Base-by-base conservation (phyloP, 2,888 invertebrate species). In the Helleia helle region DNA sequence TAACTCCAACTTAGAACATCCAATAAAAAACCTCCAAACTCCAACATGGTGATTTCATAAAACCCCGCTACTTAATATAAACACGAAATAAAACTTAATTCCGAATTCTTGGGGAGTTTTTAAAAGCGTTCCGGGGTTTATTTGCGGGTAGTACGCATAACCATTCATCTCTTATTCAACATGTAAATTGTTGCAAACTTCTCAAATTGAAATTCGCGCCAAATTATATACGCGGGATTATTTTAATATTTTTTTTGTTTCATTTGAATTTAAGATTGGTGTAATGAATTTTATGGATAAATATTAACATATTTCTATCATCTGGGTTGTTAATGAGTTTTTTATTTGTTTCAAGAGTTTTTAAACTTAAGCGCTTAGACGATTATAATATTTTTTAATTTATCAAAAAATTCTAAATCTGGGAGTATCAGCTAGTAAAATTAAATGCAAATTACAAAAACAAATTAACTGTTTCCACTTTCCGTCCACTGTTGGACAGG, bases 151-250 rank as follows among this genome's bases (percentile, higher is more conserved):
- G n/a, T n/a, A n/a, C n/a, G n/a, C n/a, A 40, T 40, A 40, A 64
- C 62, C 56, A 60, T 62, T 58, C 56, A 65, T 65, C 69, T 63
- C 59, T 65, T 69, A 76, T 76, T 76, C 75, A 71, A 63, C 65
- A 75, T 77, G 75, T 73, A 79, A 80, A 77, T 79, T 76, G 70
- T 76, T 71, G 59, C 51, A 64, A 72, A 62, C 74, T 71, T 60
- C 59, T 61, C 40, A 64, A 70, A 75, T 71, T 63, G 66, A 65
- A 75, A 71, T 63, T 59, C 61, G 62, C 58, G 56, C 48, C 49
- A 58, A 59, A 55, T 57, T 56, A 58, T 51, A 17, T 31, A 26
- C 26, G 38, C 38, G 30, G 39, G 30, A 30, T 40, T 31, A 34
- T 34, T 34, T 18, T 18, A 34, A 34, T 18, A 18, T 18, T 18